Conservation (phyloP, 2,797 vertebrate genomes). For the Tauraco hartlaubi region DNA sequence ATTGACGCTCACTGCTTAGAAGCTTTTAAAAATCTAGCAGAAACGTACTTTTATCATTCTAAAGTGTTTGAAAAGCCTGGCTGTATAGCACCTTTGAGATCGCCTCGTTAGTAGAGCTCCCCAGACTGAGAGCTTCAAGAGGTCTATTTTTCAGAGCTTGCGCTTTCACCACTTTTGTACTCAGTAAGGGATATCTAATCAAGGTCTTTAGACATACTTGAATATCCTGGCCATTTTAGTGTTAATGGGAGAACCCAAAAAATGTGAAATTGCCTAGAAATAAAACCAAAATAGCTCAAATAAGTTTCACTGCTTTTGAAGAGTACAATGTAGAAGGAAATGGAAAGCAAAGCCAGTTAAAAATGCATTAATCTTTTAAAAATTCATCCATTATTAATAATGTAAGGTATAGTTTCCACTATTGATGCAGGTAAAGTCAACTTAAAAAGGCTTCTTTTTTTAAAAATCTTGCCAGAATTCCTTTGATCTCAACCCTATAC, state of each 20-base stretch:
- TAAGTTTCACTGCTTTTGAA: neutral
- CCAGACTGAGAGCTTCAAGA: neutral
- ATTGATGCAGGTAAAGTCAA: neutral
- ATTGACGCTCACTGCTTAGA: neutral
- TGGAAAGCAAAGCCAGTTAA: neutral
- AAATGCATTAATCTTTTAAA: neutral
- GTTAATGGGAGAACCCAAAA: neutral
- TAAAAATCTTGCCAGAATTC: neutral
- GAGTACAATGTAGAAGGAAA: neutral
- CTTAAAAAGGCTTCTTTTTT: neutral
- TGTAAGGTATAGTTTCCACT: neutral
- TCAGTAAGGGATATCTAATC: neutral
- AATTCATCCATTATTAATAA: neutral
- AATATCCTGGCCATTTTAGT: neutral
- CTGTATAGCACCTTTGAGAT: neutral
- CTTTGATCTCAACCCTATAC: neutral
- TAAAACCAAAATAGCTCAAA: neutral
- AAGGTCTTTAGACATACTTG: neutral
- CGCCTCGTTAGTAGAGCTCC: constrained; percentile 4
- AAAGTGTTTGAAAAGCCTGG: constrained; percentile 14
- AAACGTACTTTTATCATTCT: neutral
- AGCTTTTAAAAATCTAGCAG: neutral
- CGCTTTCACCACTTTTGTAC: neutral
- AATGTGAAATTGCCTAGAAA: neutral
- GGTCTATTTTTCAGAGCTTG: neutral